Base-by-base conservation (phyloP, 1,140 invertebrate genomes). In the Ostrea denselamellosa region DNA sequence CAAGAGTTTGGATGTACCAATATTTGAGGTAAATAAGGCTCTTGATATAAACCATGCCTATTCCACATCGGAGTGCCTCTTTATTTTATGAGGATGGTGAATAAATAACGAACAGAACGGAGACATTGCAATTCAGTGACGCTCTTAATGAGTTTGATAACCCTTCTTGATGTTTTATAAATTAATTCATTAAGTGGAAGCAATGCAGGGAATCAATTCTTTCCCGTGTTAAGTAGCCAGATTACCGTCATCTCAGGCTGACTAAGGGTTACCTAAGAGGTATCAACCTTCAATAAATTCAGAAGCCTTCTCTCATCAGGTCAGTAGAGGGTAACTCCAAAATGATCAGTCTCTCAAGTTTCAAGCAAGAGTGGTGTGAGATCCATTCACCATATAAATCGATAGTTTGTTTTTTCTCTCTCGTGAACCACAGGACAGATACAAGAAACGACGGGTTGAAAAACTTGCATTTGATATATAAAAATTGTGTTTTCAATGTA, bases 31-130 rank as follows among this genome's bases (percentile, higher is more conserved):
- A 44, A 44, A 44, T 44, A 44, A 44, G 34, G 34, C 34, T 44
- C 34, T 5, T 44, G 34, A 44, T 44, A 44, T 44, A 44, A 44
- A 44, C 34, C 34, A 44, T 44, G 34, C 5, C 34, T 44, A 44
- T 44, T 44, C 34, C 5, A 44, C 34, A 44, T 44, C 34, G 34
- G 5, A 1, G 34, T 44, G 5, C 34, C 34, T 44, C n/a, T 19
- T 19, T 19, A 62, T 62, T 62, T 17, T 19, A 62, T 62, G 56
- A 19, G 17, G 56, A 12, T 58, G 12, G 19, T n/a, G 14, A 62
- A 62, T 62, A 62, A 62, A 62, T 17, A 62, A 17, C 56, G n/a
- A 62, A 62, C 56, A 62, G 56, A 62, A 62, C 56, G n/a, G 56
- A 62, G n/a, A 14, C 17, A 62, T n/a, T 19, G 7, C 17, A 19